phyloP scores from a whole-genome alignment of 2,113 vertebrate species.

The Aphelocoma coerulescens region DNA sequence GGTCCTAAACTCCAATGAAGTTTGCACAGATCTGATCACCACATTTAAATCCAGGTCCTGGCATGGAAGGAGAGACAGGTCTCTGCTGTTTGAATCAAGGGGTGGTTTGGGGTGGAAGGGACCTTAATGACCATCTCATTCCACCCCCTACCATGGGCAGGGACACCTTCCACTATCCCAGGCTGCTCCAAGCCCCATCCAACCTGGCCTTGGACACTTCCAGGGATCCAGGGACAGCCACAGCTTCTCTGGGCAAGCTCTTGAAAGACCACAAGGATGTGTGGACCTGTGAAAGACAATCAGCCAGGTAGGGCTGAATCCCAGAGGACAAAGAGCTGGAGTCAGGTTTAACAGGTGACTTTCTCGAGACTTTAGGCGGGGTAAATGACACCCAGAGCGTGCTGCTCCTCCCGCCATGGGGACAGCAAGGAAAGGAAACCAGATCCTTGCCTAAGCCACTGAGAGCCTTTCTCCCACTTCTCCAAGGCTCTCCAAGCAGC shows the following conservation, averaged over 20 bases:
- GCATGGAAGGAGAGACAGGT: rapidly evolving
- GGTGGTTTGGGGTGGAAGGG: not conserved
- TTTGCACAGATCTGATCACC: not conserved
- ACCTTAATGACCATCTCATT: not conserved
- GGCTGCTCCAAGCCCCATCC: rapidly evolving
- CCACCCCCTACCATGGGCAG: not conserved
- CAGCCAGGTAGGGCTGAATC: not conserved
- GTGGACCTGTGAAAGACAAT: not conserved
- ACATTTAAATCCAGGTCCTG: not conserved
- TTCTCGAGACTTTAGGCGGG: not conserved
- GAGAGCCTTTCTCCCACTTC: not conserved
- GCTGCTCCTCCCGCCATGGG: not conserved
- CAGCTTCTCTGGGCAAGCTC: not conserved
- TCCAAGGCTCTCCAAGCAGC: not conserved
- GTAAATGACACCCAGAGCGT: not conserved
- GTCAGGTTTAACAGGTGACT: not conserved
- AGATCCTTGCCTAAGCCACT: not conserved
- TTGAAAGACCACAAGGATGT: not conserved
- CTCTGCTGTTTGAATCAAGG: not conserved
- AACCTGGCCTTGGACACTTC: not conserved
- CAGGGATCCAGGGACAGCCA: not conserved
- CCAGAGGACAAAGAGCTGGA: not conserved
- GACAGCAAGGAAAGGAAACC: not conserved
- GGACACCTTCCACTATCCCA: not conserved
- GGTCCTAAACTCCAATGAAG: not conserved